phyloP scores from a whole-genome alignment of 2,888 invertebrate species.

The Phortica magna region DNA sequence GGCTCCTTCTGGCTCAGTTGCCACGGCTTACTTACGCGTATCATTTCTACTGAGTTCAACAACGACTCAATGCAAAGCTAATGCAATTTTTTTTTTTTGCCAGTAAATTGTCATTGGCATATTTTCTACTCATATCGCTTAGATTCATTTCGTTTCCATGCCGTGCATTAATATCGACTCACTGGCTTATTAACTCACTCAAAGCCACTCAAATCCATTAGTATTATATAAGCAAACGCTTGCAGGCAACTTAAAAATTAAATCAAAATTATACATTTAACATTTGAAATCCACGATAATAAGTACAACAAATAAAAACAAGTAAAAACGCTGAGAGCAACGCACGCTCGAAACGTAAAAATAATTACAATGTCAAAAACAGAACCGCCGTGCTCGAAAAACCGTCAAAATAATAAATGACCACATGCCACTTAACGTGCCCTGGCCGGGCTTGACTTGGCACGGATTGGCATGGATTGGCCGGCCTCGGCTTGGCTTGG shows the following conservation, averaged over 20 bases:
- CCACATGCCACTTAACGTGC: slow-evolving; percentile 46
- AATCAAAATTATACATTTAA: slow-evolving; percentile 28
- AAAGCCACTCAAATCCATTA: neutral
- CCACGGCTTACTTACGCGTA: slow-evolving; percentile 18
- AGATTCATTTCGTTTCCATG: neutral
- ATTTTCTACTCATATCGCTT: slow-evolving; percentile 9
- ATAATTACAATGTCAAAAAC: slow-evolving; percentile 68
- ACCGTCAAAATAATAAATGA: slow-evolving; percentile 60
- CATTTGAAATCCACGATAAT: neutral
- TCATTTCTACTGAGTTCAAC: slow-evolving; percentile 6
- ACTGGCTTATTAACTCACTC: neutral
- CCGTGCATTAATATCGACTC: neutral
- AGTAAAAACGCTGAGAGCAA: neutral
- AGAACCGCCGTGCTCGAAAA: slow-evolving; percentile 37
- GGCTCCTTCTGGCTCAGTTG: slow-evolving; percentile 35
- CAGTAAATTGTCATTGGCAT: slow-evolving; percentile 31
- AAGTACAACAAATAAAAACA: neutral
- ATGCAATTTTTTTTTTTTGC: slow-evolving; percentile 65
- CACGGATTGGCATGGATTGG: neutral
- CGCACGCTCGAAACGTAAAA: slow-evolving; percentile 51
- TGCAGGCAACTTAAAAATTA: slow-evolving; percentile 13
- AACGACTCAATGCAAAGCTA: slow-evolving; percentile 47
- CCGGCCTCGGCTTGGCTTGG: neutral
- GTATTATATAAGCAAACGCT: neutral
- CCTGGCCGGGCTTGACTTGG: neutral